Evolutionary conservation across 2,797 vertebrate genomes (phyloP).

Genomic region (Malurus leucopterus): DNA sequence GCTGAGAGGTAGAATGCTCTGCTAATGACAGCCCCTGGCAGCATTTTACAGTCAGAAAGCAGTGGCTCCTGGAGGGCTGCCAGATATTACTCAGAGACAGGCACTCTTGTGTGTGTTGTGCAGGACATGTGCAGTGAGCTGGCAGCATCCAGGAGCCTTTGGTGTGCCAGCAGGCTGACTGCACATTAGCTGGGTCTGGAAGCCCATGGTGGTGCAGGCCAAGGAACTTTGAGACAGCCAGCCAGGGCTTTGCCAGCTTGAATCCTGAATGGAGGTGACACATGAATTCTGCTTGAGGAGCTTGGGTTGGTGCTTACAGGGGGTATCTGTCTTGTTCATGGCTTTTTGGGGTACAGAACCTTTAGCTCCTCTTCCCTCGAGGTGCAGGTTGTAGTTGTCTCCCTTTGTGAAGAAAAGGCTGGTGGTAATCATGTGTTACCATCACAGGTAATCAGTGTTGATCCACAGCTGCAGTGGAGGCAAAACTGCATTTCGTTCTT

Average conservation of each 20-base stretch:
- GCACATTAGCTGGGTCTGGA: not conserved
- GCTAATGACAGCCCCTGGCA: not conserved
- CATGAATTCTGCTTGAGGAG: not conserved
- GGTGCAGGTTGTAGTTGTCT: not conserved
- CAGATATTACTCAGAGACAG: not conserved
- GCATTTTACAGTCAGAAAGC: not conserved
- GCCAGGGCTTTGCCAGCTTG: not conserved
- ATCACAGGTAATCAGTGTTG: not conserved
- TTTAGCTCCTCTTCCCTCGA: not conserved
- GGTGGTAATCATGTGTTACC: not conserved
- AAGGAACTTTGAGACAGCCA: not conserved
- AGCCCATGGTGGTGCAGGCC: not conserved
- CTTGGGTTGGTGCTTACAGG: not conserved
- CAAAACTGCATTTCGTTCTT: not conserved
- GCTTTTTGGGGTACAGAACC: not conserved
- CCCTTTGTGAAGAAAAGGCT: not conserved
- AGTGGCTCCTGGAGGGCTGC: not conserved
- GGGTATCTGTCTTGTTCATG: not conserved
- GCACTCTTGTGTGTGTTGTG: not conserved
- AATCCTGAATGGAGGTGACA: not conserved
- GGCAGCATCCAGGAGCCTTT: not conserved
- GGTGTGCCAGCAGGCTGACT: accelerated
- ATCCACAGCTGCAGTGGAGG: not conserved
- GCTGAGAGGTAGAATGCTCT: not conserved
- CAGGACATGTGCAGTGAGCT: not conserved